phyloP scores from a whole-genome alignment of 2,888 invertebrate species.

The Antheraea yamamai region DNA sequence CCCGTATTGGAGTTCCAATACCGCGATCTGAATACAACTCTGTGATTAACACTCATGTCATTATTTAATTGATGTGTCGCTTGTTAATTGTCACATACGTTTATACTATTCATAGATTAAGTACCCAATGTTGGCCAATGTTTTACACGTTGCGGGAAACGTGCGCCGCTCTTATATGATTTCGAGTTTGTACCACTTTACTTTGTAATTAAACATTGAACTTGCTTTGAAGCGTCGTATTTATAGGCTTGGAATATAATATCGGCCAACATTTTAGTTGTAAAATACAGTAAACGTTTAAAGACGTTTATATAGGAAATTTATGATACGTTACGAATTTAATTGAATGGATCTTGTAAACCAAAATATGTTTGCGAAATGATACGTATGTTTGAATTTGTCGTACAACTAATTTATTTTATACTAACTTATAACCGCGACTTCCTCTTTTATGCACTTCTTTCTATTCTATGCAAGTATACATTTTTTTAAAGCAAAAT shows the following conservation, averaged over 20 bases:
- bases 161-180: not conserved
- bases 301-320: not conserved
- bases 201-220: slow-evolving; percentile 8
- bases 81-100: slow-evolving; percentile 12
- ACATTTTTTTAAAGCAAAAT: too few species aligned
- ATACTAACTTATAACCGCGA: too few species aligned
- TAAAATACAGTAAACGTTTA: not conserved
- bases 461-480: too few species aligned
- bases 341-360: not conserved
- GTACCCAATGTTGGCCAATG: slow-evolving; percentile 8
- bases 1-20: not conserved
- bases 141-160: slow-evolving; percentile 10
- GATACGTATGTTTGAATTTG: not conserved
- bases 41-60: not conserved
- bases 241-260: slow-evolving; percentile 5
- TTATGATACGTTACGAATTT: not conserved
- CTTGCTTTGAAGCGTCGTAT: not conserved
- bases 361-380: not conserved
- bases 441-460: too few species aligned
- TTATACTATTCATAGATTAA: not conserved
- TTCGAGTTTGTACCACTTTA: slow-evolving; percentile 6
- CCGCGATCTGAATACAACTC: not conserved
- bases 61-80: not conserved
- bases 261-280: not conserved
- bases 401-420: too few species aligned